Evolutionary conservation across 2,888 invertebrate species (phyloP), one percentile per base, ranked within the genome.

Genomic region (Panzeria rudis): DNA sequence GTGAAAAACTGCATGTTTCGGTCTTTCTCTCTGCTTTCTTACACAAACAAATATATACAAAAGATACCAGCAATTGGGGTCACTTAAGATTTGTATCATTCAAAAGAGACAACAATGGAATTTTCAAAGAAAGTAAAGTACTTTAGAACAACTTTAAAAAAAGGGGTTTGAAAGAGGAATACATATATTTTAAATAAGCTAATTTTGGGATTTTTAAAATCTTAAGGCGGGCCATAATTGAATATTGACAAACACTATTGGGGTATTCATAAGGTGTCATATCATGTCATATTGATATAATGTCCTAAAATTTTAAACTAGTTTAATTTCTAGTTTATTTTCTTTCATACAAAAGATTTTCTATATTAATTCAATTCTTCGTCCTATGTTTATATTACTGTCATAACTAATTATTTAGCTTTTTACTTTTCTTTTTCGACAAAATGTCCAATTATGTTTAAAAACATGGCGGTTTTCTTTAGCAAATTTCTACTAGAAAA

Each of bases 51-150:
- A 20, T 8, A 23, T 59, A 17, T 32, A 0, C 59, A 6, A 38
- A 11, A 44, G 72, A 59, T 73, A 35, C 32, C 61, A 73, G 61
- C 64, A 20, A 76, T 54, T 76, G 64, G 7, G 64, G 54, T 76
- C 64, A 64, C 29, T 76, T 76, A 54, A 76, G 75, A 76, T 76
- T 54, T 76, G 25, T 64, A 76, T 64, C 75, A 15, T 41, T 9
- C 41, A 41, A 41, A 25, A 20, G 32, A 61, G 32, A 23, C 25
- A 50, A 72, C 20, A 47, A 47, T 15, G n/a, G 25, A 50, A 4
- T 23, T 47, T 6, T 44, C 0, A n/a, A 29, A 15, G 29, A 66
- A 47, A 38, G 11, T 29, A 66, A 47, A 66, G 29, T 23, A 50
- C 50, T 50, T 52, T 23, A 52, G 23, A 20, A 4, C 9, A 3